Evolutionary conservation across 2,888 invertebrate genomes (phyloP).

Genomic region (Empis livida): DNA sequence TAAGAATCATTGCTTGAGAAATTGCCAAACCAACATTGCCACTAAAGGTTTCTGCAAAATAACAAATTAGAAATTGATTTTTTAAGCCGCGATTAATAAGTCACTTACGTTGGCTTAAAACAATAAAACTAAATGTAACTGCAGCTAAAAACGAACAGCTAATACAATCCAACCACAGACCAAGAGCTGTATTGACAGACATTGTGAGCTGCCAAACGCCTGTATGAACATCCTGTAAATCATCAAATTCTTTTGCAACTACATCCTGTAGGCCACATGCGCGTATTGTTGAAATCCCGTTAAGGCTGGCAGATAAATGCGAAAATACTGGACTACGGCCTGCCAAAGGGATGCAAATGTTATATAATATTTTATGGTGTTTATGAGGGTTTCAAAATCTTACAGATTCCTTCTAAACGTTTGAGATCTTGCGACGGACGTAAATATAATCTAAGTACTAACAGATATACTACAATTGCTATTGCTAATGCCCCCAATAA

Average conservation of each 20-base stretch:
- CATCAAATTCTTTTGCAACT: constrained; percentile 63
- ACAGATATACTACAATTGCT: constrained; percentile 48
- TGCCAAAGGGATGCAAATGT: constrained; percentile 18
- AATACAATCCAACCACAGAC: constrained; percentile 58
- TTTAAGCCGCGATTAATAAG: too few species aligned
- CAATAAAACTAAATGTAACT: constrained; percentile 51
- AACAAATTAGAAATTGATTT: too few species aligned
- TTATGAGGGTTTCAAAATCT: constrained; percentile 20
- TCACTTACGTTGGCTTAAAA: constrained; percentile 43
- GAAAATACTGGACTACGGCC: constrained; percentile 85
- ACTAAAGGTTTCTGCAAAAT: constrained; percentile 38
- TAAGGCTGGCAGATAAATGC: constrained; percentile 73
- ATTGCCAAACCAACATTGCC: constrained; percentile 60
- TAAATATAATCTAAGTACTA: constrained; percentile 54
- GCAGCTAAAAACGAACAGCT: constrained; percentile 52
- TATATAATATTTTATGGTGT: too few species aligned
- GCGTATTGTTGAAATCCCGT: constrained; percentile 77
- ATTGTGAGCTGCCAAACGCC: constrained; percentile 33
- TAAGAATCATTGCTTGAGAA: constrained; percentile 54
- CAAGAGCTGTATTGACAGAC: constrained; percentile 45
- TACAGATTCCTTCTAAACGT: constrained; percentile 55
- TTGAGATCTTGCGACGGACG: constrained; percentile 63
- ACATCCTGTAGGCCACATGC: constrained; percentile 59
- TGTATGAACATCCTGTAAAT: constrained; percentile 46
- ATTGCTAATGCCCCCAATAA: constrained; percentile 52